These are phyloP conservation scores for Helobdella robusta DNA, from an alignment of 2,888 invertebrate species.

Conservation along the genomic window DNA sequence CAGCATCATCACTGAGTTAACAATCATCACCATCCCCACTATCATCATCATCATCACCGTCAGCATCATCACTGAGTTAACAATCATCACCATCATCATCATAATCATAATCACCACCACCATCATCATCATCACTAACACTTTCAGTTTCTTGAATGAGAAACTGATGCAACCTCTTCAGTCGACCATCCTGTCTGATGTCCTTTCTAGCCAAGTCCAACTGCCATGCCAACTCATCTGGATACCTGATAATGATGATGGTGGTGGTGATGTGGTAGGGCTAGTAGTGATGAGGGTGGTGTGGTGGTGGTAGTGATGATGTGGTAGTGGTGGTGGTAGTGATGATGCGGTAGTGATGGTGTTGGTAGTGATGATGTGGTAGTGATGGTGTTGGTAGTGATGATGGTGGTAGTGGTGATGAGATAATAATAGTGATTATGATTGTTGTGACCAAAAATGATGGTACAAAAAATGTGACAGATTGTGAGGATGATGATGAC, in stretches of 20 bases:
- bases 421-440: background rate
- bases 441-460: background rate
- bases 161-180: slow-evolving; percentile 83
- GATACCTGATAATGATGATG: no score
- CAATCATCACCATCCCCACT: background rate
- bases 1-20: no score
- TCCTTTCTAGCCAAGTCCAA: slow-evolving; percentile 76
- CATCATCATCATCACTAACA: slow-evolving; percentile 42
- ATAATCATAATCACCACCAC: background rate
- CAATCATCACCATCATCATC: no score
- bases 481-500: no score
- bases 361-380: background rate
- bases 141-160: slow-evolving; percentile 86
- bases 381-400: background rate
- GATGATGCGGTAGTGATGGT: background rate
- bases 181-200: slow-evolving; percentile 72
- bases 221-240: slow-evolving; percentile 84
- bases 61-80: slow-evolving; percentile 7
- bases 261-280: background rate
- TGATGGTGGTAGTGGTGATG: background rate
- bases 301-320: background rate
- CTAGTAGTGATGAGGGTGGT: background rate
- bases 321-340: background rate
- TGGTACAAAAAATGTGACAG: background rate
- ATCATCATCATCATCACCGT: slow-evolving; percentile 11